These are phyloP conservation scores for Aphidius gifuensis DNA, from an alignment of 1,140 invertebrate genomes.

Conservation along the genomic window DNA sequence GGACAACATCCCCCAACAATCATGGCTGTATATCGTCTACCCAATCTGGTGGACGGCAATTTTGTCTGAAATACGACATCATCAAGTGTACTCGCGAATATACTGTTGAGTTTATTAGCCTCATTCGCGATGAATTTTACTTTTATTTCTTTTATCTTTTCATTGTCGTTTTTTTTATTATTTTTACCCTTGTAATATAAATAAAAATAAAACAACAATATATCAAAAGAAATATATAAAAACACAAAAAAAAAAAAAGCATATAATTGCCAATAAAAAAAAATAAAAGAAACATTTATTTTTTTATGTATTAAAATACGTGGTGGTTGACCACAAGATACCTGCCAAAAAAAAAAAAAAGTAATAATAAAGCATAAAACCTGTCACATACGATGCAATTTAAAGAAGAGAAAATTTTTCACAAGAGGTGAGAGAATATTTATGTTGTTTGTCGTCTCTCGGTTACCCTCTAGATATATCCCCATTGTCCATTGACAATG, in stretches of 20 bases:
- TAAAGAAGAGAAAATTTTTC: no score
- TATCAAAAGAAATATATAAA: no score
- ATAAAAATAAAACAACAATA: no score
- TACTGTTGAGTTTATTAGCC: slow-evolving; percentile 37
- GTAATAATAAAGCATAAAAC: background rate
- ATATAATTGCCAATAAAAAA: no score
- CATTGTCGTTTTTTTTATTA: background rate
- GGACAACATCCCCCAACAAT: slow-evolving; percentile 1
- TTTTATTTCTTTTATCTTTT: background rate
- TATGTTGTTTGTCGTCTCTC: slow-evolving; percentile 54
- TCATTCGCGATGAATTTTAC: slow-evolving; percentile 10
- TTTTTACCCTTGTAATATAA: no score
- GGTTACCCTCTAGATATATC: slow-evolving; percentile 40
- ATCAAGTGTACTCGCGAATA: slow-evolving; percentile 47
- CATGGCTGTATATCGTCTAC: slow-evolving; percentile 53
- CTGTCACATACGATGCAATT: no score
- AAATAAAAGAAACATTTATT: no score
- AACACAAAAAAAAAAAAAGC: no score
- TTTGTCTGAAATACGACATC: slow-evolving; percentile 55
- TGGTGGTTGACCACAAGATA: no score
- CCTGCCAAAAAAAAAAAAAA: no score
- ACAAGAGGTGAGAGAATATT: slow-evolving; percentile 40
- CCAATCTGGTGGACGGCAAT: slow-evolving; percentile 55
- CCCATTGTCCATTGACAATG: slow-evolving; percentile 50
- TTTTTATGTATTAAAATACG: no score